A percentile compares a stretch with the other conserved stretches of the same genome.
Evolutionary conservation across 2,113 vertebrate genomes (phyloP).

Genomic region (Morone chrysops): DNA sequence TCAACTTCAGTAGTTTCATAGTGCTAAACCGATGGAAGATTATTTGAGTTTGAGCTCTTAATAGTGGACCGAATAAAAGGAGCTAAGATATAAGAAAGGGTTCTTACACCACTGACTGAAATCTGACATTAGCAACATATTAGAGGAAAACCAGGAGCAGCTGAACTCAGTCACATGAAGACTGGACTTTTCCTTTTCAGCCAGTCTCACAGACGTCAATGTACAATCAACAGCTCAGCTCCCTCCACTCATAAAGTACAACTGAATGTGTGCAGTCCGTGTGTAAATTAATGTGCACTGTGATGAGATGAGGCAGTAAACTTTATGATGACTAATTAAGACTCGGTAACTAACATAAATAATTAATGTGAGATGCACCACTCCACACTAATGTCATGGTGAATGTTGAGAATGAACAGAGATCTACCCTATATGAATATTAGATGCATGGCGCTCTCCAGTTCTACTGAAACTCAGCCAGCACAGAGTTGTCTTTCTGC

Average conservation of each 20-base stretch:
- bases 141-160: slow-evolving; percentile 3
- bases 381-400: neutral
- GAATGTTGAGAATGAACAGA: neutral
- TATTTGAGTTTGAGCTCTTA: slow-evolving; percentile 25
- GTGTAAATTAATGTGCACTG: slow-evolving; percentile 2
- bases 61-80: neutral
- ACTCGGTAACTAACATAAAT: slow-evolving; percentile 35
- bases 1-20: slow-evolving; percentile 65
- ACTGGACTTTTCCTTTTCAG: neutral
- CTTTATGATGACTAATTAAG: slow-evolving; percentile 24
- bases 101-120: neutral
- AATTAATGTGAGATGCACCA: slow-evolving; percentile 16
- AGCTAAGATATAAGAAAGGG: slow-evolving; percentile 5
- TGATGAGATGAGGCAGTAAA: slow-evolving; percentile 11
- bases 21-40: slow-evolving; percentile 25
- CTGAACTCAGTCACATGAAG: slow-evolving; percentile 50
- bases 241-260: neutral
- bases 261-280: neutral
- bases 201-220: slow-evolving; percentile 41
- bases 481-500: slow-evolving; percentile 15
- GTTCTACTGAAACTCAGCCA: slow-evolving; percentile 76
- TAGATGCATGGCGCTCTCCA: neutral
- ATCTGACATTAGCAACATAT: neutral
- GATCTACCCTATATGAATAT: neutral
- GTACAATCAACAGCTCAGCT: slow-evolving; percentile 21